Base-by-base conservation (phyloP, 2,797 vertebrate genomes). In the Naso thynnoides region DNA sequence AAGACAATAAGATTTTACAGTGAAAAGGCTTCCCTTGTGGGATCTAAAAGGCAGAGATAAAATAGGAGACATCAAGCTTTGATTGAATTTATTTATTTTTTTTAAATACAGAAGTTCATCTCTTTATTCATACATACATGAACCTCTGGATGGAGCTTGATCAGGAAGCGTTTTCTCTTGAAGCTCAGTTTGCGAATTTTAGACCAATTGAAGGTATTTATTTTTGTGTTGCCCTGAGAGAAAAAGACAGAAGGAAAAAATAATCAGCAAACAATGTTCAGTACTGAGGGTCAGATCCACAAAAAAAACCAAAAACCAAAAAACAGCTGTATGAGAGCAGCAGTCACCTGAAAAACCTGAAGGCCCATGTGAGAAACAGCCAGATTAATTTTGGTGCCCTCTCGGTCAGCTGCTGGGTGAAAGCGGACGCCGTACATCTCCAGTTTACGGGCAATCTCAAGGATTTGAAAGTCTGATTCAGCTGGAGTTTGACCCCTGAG, bases 191-290 rank as follows among this genome's bases (percentile, higher is more conserved):
- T 99, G 67, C 98, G 97, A 86, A 99, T 97, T 91, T 98, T 98
- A n/a, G 98, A 98, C 98, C 98, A 99, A 76, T 99, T 99, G 83
- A 99, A 99, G 5, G 98, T 99, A 63, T 99, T 99, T 78, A 99
- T 99, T 90, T 96, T 99, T 24, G 96, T 98, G 89, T 92, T 93
- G 48, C 96, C 96, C 98, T 99, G 72, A 33, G 18, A 66, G 63
- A 71, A 45, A 50, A 73, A 1, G 36, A 42, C 2, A 33, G 10
- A 8, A 33, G 1, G 6, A 53, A 57, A 42, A 4, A 36, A 27
- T 21, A 0, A 21, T 61, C 13, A 74, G 33, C 11, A 49, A 33
- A 53, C 50, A 36, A 19, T 5, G 14, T 72, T 7, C 13, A 3
- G 21, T 8, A 56, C 23, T 19, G 5, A 13, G 5, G 6, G 38